Evolutionary conservation across 2,888 invertebrate genomes (phyloP).

Genomic region (Drosophila vallismaia): DNA sequence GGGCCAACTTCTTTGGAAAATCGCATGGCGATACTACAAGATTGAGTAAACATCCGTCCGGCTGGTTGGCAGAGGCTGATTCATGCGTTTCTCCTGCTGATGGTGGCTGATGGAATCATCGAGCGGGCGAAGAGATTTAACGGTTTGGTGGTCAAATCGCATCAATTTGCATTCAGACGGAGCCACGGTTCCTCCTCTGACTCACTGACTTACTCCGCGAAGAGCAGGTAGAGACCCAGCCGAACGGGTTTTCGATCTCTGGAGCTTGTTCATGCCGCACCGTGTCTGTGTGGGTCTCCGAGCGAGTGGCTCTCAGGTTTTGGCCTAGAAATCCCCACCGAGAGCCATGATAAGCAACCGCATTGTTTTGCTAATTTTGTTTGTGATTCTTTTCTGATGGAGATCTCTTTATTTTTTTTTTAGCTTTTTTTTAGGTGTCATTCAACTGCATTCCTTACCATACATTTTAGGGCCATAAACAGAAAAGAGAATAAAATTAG

Average conservation of each 20-base stretch:
- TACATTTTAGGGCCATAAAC: slow-evolving; percentile 8
- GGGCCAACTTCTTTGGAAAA: slow-evolving; percentile 63
- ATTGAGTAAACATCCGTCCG: slow-evolving; percentile 64
- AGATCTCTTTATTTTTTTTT: not conserved
- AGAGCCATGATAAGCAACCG: slow-evolving; percentile 27
- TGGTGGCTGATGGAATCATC: slow-evolving; percentile 27
- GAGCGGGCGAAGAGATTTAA: slow-evolving; percentile 22
- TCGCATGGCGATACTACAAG: slow-evolving; percentile 52
- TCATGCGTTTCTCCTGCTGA: slow-evolving; percentile 29
- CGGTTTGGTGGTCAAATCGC: slow-evolving; percentile 34
- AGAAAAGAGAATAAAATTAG: slow-evolving; percentile 36
- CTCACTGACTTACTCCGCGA: slow-evolving; percentile 24
- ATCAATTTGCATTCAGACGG: slow-evolving; percentile 28
- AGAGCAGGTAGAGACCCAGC: slow-evolving; percentile 4
- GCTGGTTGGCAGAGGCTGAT: slow-evolving; percentile 15
- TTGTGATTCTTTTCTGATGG: not conserved
- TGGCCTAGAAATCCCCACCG: slow-evolving; percentile 1
- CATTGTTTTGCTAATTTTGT: slow-evolving; percentile 38
- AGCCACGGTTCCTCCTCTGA: slow-evolving; percentile 1
- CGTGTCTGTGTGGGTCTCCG: not conserved
- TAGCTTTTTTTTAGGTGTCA: slow-evolving; percentile 38
- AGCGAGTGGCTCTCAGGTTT: slow-evolving; percentile 8
- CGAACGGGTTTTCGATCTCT: slow-evolving; percentile 57
- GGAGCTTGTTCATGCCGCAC: slow-evolving; percentile 25
- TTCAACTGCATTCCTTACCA: slow-evolving; percentile 47